Conservation (phyloP, 2,888 invertebrate genomes). For the Drosophila pseudotalamancana region DNA sequence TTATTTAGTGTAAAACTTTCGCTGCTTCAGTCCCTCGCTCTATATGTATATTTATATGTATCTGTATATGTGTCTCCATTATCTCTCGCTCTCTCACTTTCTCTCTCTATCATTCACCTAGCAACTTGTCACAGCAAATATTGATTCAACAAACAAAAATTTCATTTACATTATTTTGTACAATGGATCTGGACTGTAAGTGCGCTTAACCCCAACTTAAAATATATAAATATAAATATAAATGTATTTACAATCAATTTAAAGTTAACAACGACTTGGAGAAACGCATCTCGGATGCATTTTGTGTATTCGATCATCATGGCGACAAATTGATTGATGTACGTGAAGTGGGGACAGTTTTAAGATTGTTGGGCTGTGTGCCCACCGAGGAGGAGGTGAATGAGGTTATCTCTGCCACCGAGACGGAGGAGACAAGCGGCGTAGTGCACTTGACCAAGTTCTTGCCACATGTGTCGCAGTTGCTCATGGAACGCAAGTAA, state of each 20-base stretch:
- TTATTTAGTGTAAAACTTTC: too few relatives aligned
- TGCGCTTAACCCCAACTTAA: neutral
- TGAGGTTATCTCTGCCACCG: constrained; percentile 93
- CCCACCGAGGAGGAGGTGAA: constrained; percentile 96
- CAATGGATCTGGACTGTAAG: constrained; percentile 69
- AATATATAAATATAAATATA: neutral
- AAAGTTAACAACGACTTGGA: constrained; percentile 89
- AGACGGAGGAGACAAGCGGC: constrained; percentile 91
- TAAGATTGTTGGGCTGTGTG: constrained; percentile 94
- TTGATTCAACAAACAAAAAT: constrained; percentile 27
- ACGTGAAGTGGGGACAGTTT: constrained; percentile 95
- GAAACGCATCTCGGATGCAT: constrained; percentile 92
- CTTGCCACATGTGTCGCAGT: constrained; percentile 91
- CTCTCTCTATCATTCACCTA: neutral
- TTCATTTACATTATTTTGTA: constrained; percentile 3
- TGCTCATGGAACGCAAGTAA: constrained; percentile 93
- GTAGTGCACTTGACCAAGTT: constrained; percentile 91
- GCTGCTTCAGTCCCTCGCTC: too few relatives aligned
- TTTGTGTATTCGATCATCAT: constrained; percentile 95
- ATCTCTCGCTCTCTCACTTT: neutral
- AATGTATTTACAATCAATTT: neutral
- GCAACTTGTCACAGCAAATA: constrained; percentile 31
- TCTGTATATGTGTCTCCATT: too few relatives aligned
- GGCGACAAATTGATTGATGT: constrained; percentile 95
- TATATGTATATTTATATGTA: too few relatives aligned